A percentile compares a stretch with the other conserved stretches of the same genome.
Conservation (phyloP, 1,140 invertebrate species). For the Tetraneura akinire region DNA sequence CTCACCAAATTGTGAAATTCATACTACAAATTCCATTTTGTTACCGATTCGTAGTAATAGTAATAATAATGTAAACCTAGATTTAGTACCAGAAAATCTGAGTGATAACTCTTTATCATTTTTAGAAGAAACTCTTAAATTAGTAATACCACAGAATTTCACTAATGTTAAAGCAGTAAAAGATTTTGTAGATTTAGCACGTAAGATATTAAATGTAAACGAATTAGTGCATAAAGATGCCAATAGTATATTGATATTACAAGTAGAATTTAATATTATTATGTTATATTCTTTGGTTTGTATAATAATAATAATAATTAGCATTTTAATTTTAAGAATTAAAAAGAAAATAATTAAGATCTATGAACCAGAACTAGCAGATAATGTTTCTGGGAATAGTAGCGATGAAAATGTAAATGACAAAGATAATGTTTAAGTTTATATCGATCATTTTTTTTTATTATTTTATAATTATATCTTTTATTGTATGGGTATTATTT, state of each 20-base stretch:
- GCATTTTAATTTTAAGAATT: no score
- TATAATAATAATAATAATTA: neutral
- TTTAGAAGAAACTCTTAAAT: neutral
- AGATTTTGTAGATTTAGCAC: neutral
- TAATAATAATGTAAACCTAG: neutral
- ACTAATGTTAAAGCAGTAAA: neutral
- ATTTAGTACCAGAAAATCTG: constrained; percentile 7
- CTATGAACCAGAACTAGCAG: no score
- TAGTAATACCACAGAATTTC: neutral
- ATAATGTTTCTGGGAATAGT: no score
- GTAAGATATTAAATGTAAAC: neutral
- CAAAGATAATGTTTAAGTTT: neutral
- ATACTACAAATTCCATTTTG: neutral
- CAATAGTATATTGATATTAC: neutral
- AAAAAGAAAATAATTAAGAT: no score
- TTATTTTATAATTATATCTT: neutral
- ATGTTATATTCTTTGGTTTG: neutral
- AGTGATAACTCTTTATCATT: neutral
- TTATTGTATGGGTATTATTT: neutral
- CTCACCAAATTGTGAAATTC: constrained; percentile 8
- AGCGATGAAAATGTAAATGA: no score
- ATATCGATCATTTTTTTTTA: no score
- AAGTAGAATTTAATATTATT: constrained; percentile 13
- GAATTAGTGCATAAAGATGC: neutral
- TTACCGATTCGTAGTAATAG: neutral